Base-by-base conservation (phyloP, 2,888 invertebrate genomes). In the Sceliomorpha sp. region DNA sequence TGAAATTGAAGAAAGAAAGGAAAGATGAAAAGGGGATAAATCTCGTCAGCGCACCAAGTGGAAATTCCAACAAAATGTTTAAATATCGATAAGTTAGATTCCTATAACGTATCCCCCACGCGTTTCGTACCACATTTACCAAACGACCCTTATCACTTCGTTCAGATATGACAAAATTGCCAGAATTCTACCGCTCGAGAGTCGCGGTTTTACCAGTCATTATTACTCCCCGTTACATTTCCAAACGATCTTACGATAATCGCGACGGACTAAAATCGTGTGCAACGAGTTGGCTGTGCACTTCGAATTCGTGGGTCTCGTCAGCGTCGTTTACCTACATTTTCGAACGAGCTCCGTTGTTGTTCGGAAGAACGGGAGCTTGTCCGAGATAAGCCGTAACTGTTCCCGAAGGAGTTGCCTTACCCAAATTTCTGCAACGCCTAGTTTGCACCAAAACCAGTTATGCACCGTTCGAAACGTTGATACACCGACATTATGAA, bases 401-500 rank as follows among this genome's bases (percentile, higher is more conserved):
- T 76, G 79, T 78, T 81, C 83, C 80, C 84, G 60, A 62, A 59
- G 80, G 83, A 80, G 78, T 79, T 76, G 75, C 84, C 83, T 82
- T 83, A 83, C 81, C 82, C 82, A 74, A 84, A 85, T 85, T 85
- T 80, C 81, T 71, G 63, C 67, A 60, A 62, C 71, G 79, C 75
- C 76, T 76, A 74, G 75, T 72, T 73, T 77, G 68, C 72, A 36
- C 66, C 67, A 74, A 73, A 44, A 74, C 77, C 74, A 73, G 79
- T 81, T 84, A 77, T 78, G 77, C 77, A 73, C 70, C 60, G 63
- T 72, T 74, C 74, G 50, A 71, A 53, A 50, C 40, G 44, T 10
- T 36, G 44, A 59, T 47, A 47, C 53, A 59, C 53, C 53, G 56
- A 27, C 31, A 36, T 68, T 67, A 64, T 34, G 6, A 12, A 14